Base-by-base conservation (phyloP, 2,888 invertebrate species). In the Tanytarsus gracilentus region DNA sequence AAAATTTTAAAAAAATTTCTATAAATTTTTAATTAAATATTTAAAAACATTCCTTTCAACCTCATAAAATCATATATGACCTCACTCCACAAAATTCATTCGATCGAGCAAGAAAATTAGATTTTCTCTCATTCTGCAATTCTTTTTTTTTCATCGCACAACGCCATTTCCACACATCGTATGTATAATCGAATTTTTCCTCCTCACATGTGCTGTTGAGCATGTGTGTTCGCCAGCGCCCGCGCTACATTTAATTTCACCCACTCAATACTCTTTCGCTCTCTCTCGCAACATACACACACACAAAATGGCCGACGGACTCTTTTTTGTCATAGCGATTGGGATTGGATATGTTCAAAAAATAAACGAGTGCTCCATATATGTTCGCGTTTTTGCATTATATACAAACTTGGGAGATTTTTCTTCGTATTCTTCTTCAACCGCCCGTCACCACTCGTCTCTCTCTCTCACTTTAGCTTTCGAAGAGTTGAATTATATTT, bases 281-380 rank as follows among this genome's bases (percentile, higher is more conserved):
- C n/a, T 21, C 18, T 23, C 49, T 26, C 6, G 30, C 30, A 30
- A 30, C 30, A 30, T n/a, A 27, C 49, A 49, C n/a, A 40, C 26
- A 33, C 33, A 33, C 55, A 55, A 55, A 55, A 55, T 55, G 55
- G 55, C 55, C 55, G 55, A 55, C 55, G 55, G 55, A 55, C 55
- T 55, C 18, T 44, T 44, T 49, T 49, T 52, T 55, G 55, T 55
- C 55, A 55, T 55, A 40, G 44, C 55, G 55, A 55, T 55, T 55
- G 55, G 52, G 55, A 55, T 55, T 55, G 55, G 55, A 55, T 55
- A 39, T 40, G 55, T 29, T 51, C n/a, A 16, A 55, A 55, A 55
- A 40, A 33, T 25, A 55, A 25, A 55, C 26, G 36, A 11, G 26
- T 27, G 29, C 33, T 33, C 33, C 21, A 33, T 18, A 27, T 44